Conservation (phyloP, 2,797 vertebrate species). For the Morelia viridis region DNA sequence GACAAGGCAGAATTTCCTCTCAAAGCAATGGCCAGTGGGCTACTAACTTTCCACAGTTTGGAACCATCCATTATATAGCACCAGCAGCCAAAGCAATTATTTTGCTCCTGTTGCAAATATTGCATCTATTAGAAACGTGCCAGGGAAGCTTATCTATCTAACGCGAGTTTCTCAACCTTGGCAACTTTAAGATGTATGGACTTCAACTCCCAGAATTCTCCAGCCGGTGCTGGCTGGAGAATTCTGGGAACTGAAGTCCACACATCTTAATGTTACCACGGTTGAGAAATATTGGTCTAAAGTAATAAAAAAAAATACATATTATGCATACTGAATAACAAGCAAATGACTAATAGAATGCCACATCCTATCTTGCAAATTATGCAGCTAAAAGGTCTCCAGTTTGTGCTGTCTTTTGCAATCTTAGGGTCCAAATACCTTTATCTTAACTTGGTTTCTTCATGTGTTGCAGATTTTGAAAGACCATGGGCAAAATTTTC, state of each 20-base stretch:
- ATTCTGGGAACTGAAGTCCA: too few species aligned
- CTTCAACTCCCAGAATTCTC: too few species aligned
- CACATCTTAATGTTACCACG: too few species aligned
- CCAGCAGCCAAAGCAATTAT: background rate
- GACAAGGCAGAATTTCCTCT: background rate
- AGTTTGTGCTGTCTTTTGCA: background rate
- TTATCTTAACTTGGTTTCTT: conserved; percentile 22
- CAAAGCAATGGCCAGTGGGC: background rate
- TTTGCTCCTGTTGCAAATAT: background rate
- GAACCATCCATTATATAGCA: background rate
- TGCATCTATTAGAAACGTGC: background rate
- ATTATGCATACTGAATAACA: background rate
- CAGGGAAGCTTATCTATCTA: too few species aligned
- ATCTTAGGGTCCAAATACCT: background rate
- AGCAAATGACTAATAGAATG: background rate
- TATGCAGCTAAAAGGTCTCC: background rate
- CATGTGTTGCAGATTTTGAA: conserved; percentile 73
- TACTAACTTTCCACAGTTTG: background rate
- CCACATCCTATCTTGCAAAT: background rate
- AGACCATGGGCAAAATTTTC: conserved; percentile 70
- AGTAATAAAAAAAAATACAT: background rate
- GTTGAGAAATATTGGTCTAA: background rate
- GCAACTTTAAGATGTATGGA: too few species aligned
- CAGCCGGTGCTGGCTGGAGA: too few species aligned
- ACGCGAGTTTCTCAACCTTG: background rate